Percentiles rank a stretch among this genome's conserved stretches.
Conservation (phyloP, 2,797 vertebrate genomes). For the Hydrolagus colliei region DNA sequence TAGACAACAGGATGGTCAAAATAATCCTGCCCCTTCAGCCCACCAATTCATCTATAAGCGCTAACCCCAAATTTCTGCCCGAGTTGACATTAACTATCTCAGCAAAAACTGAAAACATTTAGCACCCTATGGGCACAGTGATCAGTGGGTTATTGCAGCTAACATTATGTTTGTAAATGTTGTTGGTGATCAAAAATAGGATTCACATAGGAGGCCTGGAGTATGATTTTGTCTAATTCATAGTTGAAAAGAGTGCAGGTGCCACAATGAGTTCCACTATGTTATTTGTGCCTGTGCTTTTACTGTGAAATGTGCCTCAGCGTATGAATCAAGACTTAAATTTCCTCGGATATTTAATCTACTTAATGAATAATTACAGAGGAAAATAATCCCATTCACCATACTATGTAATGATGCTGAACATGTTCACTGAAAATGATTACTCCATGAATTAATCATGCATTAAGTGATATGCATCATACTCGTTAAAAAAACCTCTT, state of each 20-base stretch:
- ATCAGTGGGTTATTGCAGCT: neutral
- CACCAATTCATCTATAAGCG: too few relatives aligned
- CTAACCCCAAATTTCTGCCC: too few relatives aligned
- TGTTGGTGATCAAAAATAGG: neutral
- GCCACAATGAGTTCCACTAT: conserved; percentile 1
- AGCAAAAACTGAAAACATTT: too few relatives aligned
- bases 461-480: conserved; percentile 6
- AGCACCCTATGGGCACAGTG: too few relatives aligned
- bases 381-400: conserved; percentile 31
- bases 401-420: conserved; percentile 24
- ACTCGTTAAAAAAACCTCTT: neutral
- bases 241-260: neutral
- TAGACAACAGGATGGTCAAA: too few relatives aligned
- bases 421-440: conserved; percentile 18
- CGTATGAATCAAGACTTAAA: conserved; percentile 19
- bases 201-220: neutral
- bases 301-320: conserved; percentile 16
- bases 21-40: too few relatives aligned
- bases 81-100: too few relatives aligned
- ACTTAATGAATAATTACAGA: conserved; percentile 26
- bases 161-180: neutral
- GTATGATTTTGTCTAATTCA: neutral
- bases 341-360: conserved; percentile 30
- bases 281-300: conserved; percentile 21
- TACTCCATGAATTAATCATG: conserved; percentile 29